Conservation (phyloP, 2,113 vertebrate genomes). For the Bos taurus region DNA sequence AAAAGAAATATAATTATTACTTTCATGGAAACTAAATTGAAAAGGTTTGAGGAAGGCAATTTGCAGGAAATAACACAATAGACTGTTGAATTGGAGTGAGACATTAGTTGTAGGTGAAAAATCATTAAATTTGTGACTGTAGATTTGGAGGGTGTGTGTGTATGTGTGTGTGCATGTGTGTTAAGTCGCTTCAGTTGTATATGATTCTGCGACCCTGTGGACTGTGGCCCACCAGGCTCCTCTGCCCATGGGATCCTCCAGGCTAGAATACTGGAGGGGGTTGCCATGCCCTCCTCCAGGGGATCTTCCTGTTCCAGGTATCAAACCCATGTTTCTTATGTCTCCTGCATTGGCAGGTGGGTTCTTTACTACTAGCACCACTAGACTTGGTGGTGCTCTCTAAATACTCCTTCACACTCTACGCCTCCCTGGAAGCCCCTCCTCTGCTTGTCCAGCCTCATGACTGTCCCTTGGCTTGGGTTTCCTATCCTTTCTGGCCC, state of each 20-base stretch:
- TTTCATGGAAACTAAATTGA: slow-evolving; percentile 51
- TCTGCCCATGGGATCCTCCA: neutral
- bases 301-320: neutral
- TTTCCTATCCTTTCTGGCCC: neutral
- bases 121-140: neutral
- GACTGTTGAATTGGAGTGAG: slow-evolving; percentile 42
- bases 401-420: neutral
- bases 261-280: neutral
- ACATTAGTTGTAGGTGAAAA: neutral
- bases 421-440: neutral
- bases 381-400: neutral
- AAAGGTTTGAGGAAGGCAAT: slow-evolving; percentile 51
- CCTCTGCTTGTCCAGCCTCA: neutral
- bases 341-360: neutral
- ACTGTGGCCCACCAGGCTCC: neutral
- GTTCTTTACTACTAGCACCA: neutral
- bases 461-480: neutral
- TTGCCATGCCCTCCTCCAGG: neutral
- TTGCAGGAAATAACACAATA: slow-evolving; percentile 40
- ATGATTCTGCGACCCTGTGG: neutral
- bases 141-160: neutral
- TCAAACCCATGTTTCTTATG: neutral
- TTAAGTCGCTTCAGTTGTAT: neutral
- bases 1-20: slow-evolving; percentile 40
- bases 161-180: neutral